A percentile compares a stretch with the other conserved stretches of the same genome.
Conservation (phyloP, 1,140 invertebrate genomes). For the Phortica variegata region DNA sequence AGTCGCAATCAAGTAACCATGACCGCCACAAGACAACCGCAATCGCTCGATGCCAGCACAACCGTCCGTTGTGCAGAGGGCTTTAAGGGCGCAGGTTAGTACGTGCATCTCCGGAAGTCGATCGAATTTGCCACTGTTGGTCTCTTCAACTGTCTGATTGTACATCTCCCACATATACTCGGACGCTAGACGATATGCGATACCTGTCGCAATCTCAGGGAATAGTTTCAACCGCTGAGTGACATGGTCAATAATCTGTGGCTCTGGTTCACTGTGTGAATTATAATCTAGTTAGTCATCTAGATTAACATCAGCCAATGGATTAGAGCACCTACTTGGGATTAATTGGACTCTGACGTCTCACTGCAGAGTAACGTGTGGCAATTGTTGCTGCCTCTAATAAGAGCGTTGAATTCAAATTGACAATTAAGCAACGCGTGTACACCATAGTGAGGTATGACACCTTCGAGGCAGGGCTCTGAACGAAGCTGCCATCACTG, state of each 20-base stretch:
- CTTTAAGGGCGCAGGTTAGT: constrained; percentile 88
- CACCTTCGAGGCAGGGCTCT: constrained; percentile 79
- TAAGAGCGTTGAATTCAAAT: constrained; percentile 69
- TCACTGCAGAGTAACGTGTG: constrained; percentile 82
- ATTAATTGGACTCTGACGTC: constrained; percentile 83
- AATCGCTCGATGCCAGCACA: constrained; percentile 73
- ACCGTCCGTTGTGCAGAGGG: constrained; percentile 76
- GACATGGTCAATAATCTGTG: constrained; percentile 88
- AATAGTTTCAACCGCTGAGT: constrained; percentile 92
- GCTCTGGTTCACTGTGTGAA: constrained; percentile 66
- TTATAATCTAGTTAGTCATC: not conserved
- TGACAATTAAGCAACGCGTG: constrained; percentile 78
- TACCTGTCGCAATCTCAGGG: constrained; percentile 74
- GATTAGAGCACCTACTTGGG: constrained; percentile 69
- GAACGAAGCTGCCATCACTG: constrained; percentile 84
- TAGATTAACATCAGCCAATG: not conserved
- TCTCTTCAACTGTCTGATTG: constrained; percentile 73
- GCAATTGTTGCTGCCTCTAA: constrained; percentile 83
- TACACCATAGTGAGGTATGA: constrained; percentile 95
- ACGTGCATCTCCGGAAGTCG: constrained; percentile 84
- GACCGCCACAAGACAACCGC: constrained; percentile 86
- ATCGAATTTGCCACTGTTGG: constrained; percentile 76
- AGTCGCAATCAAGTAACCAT: constrained; percentile 85
- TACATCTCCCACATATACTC: constrained; percentile 80
- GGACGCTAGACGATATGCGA: constrained; percentile 75